Evolutionary conservation across 2,888 invertebrate genomes (phyloP), one percentile per base, ranked within the genome.

Genomic region (Penaeus monodon): DNA sequence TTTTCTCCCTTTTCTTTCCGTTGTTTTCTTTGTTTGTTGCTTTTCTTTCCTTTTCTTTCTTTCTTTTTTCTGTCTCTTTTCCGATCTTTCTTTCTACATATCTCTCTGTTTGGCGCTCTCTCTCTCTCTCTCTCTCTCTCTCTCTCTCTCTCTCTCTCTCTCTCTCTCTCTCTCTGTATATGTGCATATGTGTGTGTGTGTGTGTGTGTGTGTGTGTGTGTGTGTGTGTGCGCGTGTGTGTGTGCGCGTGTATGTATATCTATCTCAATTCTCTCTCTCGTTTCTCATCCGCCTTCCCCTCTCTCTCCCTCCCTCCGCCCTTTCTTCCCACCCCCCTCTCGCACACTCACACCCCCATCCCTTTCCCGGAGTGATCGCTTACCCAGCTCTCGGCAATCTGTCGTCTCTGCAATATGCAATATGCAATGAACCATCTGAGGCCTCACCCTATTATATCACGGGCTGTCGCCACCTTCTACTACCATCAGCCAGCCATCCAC

Each of bases 401-500:
- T 85, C 85, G 80, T 65, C 74, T 44, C 80, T 70, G 85, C 85
- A 80, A 85, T 85, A 85, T 85, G 85, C 85, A 85, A 85, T 85
- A 85, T 85, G 85, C 85, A 85, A 85, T 85, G 85, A 85, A 79
- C 85, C 85, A 85, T 85, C 85, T 85, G 85, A 85, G 85, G 44
- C 80, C 85, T 79, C 85, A 80, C 80, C 85, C 85, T 80, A 80
- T 85, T 85, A 85, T 85, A 85, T 85, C 85, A 85, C 65, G 80
- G 85, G 70, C 83, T 83, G 83, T 76, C 84, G 68, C 57, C 84
- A n/a, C 85, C 74, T 80, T 80, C 77, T 66, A 63, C 63, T 66
- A 14, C 49, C 66, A n/a, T 27, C 49, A 12, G 14, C 77, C 38
- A 24, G 33, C 12, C 79, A 20, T 63, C 68, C 86, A 81, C 81